Percentiles rank a stretch among this genome's conserved stretches.
These are phyloP conservation scores for Neodiprion lecontei DNA, from an alignment of 1,140 invertebrate species.

Conservation along the genomic window DNA sequence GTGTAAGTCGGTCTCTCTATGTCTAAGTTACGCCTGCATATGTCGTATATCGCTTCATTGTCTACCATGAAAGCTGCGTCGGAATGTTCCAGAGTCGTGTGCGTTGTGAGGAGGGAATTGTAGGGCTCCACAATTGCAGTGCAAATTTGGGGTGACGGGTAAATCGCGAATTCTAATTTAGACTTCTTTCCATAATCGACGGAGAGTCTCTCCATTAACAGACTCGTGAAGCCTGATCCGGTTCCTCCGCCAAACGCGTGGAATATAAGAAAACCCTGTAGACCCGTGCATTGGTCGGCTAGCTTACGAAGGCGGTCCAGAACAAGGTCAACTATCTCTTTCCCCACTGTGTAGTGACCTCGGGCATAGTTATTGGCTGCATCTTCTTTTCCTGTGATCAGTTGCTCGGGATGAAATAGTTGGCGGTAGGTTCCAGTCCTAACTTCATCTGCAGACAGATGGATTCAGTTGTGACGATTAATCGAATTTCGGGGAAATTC, in stretches of 20 bases:
- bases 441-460: slow-evolving; percentile 58
- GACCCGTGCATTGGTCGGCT: slow-evolving; percentile 63
- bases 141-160: slow-evolving; percentile 71
- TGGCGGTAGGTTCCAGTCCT: slow-evolving; percentile 67
- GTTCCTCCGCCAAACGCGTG: slow-evolving; percentile 78
- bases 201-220: slow-evolving; percentile 68
- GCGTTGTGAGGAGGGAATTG: slow-evolving; percentile 78
- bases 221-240: slow-evolving; percentile 68
- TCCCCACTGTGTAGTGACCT: slow-evolving; percentile 73
- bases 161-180: slow-evolving; percentile 74
- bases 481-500: too few relatives aligned
- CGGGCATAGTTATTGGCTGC: slow-evolving; percentile 73
- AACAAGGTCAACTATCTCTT: slow-evolving; percentile 67
- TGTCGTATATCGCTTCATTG: slow-evolving; percentile 77
- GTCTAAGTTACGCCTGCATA: slow-evolving; percentile 71
- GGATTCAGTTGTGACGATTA: background rate
- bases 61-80: slow-evolving; percentile 76
- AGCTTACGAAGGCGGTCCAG: slow-evolving; percentile 61
- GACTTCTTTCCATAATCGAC: slow-evolving; percentile 71
- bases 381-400: slow-evolving; percentile 71
- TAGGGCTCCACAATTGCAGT: slow-evolving; percentile 86
- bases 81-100: slow-evolving; percentile 72
- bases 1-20: slow-evolving; percentile 72
- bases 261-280: slow-evolving; percentile 70
- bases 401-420: slow-evolving; percentile 69